Base-by-base conservation (phyloP, 1,140 invertebrate genomes). In the Tetranychus cinnabarinus region DNA sequence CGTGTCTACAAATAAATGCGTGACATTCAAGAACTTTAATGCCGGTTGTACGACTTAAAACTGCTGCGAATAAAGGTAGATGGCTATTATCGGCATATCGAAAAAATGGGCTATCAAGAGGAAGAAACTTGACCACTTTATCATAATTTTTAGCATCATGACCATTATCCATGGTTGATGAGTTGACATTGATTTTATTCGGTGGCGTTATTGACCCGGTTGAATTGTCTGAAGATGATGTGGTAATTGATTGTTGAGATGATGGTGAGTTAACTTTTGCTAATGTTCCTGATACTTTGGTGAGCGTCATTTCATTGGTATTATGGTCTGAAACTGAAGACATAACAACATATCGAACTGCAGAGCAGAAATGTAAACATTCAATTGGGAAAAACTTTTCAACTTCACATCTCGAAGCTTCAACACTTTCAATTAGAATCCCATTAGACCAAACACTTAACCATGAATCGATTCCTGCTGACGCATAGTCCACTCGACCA, bases 11-110 rank as follows among this genome's bases (percentile, higher is more conserved):
- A 67, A 99, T 90, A 73, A 98, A 99, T 36, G 90, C 90, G 75
- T 98, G 93, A 77, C 95, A 99, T 75, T 99, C 95, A 12, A 98
- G 77, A 15, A 98, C 90, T 76, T 97, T 97, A 65, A 97, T 93
- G n/a, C 95, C 93, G 8, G 86, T 87, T 3, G 91, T 96, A 48
- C 93, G 79, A 39, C 93, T 78, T 50, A 97, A 75, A 56, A 98
- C 96, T 61, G 90, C 89, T 39, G 93, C 90, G 74, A 98, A 99
- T 50, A 99, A 79, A 8, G 95, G 93, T 47, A 95, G 95, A 72
- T 92, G 86, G 58, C 82, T 81, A 62, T 67, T 64, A 82, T 88
- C 34, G 85, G 89, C 60, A 83, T 83, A 47, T 47, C 88, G 77
- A 1, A 89, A 88, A 72, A 95, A 95, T 10, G 91, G 91, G 52